Percentiles rank a stretch among this genome's conserved stretches.
phyloP scores from a whole-genome alignment of 2,113 vertebrate genomes.

The Pygoscelis adeliae region DNA sequence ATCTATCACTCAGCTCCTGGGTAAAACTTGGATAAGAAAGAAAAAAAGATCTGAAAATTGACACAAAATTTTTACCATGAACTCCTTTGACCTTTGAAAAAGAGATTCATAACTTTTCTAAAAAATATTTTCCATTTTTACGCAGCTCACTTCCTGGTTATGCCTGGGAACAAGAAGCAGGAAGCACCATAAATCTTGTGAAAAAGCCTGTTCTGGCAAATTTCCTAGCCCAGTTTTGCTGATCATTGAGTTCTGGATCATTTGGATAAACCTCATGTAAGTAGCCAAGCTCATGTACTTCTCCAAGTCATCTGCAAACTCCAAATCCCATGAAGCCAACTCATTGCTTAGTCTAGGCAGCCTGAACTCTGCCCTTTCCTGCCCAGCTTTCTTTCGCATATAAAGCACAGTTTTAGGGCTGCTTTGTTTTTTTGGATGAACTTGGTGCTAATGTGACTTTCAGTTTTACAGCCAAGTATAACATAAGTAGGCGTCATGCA shows the following conservation, averaged over 20 bases:
- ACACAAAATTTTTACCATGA: neutral
- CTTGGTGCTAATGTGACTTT: constrained; percentile 13
- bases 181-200: constrained; percentile 56
- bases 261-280: neutral
- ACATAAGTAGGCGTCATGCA: neutral
- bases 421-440: constrained; percentile 10
- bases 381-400: neutral
- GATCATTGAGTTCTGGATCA: constrained; percentile 20
- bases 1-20: neutral
- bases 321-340: neutral
- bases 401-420: neutral
- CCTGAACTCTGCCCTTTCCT: constrained; percentile 15
- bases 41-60: neutral
- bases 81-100: constrained; percentile 37
- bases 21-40: neutral
- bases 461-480: constrained; percentile 33
- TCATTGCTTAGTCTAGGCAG: neutral
- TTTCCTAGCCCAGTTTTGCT: constrained; percentile 51
- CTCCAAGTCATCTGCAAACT: constrained; percentile 1
- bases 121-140: constrained; percentile 57
- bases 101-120: neutral
- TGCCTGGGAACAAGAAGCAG: constrained; percentile 57
- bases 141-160: constrained; percentile 33
- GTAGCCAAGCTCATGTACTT: neutral
- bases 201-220: constrained; percentile 35